Evolutionary conservation across 2,888 invertebrate genomes (phyloP), one percentile per base, ranked within the genome.

Genomic region (Melitaea athalia): DNA sequence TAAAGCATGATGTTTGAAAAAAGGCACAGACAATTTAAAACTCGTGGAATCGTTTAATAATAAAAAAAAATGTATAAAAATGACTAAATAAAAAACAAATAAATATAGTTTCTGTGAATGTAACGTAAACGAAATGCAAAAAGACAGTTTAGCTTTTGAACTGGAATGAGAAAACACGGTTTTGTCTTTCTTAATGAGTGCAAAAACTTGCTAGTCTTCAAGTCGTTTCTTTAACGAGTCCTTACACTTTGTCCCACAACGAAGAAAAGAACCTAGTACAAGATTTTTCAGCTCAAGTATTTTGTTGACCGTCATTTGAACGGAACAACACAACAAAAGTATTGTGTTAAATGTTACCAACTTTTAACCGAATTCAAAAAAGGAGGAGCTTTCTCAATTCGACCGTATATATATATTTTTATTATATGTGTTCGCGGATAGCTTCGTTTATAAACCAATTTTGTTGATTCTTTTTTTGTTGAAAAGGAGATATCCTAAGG

Each of bases 171-270:
- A 31, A 63, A 57, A 59, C 63, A 64, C 42, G 53, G 60, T 64
- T 64, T 43, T 64, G 57, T 63, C 55, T 64, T 49, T 42, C 64
- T 45, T 66, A 64, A 64, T 68, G 60, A 68, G 60, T 60, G 53
- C 42, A 64, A 68, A 68, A 61, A 60, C 60, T 64, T 47, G 52
- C 60, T 49, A 64, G 52, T 50, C 60, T 45, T 43, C 63, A 47
- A 68, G 64, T 64, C 64, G 49, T 64, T 68, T 64, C 64, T 63
- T 43, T 15, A 61, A 68, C 17, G 49, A 61, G 60, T 47, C 64
- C 49, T 61, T 55, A 45, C 59, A 63, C 45, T 55, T 68, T 60
- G 59, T 57, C 57, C 42, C 42, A 38, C 42, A 8, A 38, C 38
- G 42, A 42, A 57, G 53, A 42, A 52, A 63, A 60, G 53, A 68